Evolutionary conservation across 2,797 vertebrate genomes (phyloP).

Genomic region (Spea hammondii): DNA sequence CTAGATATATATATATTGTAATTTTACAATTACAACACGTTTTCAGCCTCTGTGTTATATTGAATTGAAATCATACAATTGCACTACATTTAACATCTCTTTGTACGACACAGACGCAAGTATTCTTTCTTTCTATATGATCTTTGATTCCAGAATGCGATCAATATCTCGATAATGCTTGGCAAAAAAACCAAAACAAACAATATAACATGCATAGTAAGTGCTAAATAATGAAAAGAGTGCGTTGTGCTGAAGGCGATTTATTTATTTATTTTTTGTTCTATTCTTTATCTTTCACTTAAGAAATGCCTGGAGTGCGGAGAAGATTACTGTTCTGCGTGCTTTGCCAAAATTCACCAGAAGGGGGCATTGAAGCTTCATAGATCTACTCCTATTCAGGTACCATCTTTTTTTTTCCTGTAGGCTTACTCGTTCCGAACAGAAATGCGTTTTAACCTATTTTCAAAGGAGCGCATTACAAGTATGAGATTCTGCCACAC

Average conservation of each 20-base stretch:
- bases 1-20: no score
- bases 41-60: no score
- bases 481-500: slow-evolving; percentile 7
- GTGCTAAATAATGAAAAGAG: no score
- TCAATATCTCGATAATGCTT: no score
- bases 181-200: no score
- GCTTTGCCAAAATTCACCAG: slow-evolving; percentile 80
- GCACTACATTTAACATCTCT: no score
- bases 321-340: slow-evolving; percentile 77
- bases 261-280: slow-evolving; percentile 37
- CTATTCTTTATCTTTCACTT: slow-evolving; percentile 27
- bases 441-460: neutral
- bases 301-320: slow-evolving; percentile 79
- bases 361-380: slow-evolving; percentile 88
- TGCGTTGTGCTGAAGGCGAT: neutral
- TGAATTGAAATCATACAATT: no score
- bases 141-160: no score
- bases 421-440: neutral
- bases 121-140: no score
- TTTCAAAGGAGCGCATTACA: slow-evolving; percentile 6
- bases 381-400: slow-evolving; percentile 60
- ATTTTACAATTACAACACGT: no score
- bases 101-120: no score
- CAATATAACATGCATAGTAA: no score
- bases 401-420: slow-evolving; percentile 14